Conservation (phyloP, 1,140 invertebrate species). For the Plutomurus gul region DNA sequence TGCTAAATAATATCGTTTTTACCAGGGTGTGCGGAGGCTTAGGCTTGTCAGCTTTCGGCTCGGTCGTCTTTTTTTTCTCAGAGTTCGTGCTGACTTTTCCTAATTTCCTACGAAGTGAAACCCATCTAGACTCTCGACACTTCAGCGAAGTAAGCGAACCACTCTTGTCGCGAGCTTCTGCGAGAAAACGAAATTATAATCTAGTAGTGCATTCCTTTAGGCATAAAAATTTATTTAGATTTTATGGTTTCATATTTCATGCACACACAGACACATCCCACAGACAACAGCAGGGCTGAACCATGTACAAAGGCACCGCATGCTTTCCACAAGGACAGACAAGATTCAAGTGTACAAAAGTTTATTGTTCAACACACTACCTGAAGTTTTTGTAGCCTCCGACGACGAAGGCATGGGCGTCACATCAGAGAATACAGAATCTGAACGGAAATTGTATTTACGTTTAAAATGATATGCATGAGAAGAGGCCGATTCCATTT, state of each 20-base stretch:
- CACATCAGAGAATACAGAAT: conserved; percentile 54
- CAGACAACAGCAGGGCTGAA: too few species aligned
- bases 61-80: conserved; percentile 1
- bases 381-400: conserved; percentile 34
- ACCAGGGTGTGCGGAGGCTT: too few species aligned
- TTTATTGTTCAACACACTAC: background rate
- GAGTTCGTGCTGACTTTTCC: conserved; percentile 42
- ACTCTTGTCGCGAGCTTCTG: conserved; percentile 45
- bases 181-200: background rate
- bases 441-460: conserved; percentile 51
- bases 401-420: conserved; percentile 44
- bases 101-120: conserved; percentile 51
- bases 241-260: too few species aligned
- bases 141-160: conserved; percentile 52
- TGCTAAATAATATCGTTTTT: too few species aligned
- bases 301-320: too few species aligned
- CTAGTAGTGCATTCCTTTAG: background rate
- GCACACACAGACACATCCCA: too few species aligned
- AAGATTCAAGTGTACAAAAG: too few species aligned
- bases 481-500: conserved; percentile 13
- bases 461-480: conserved; percentile 46
- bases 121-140: conserved; percentile 51
- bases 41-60: background rate
- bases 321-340: too few species aligned
- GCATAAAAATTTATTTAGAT: too few species aligned